phyloP scores from a whole-genome alignment of 2,113 vertebrate genomes.

The Pontoporia blainvillei region DNA sequence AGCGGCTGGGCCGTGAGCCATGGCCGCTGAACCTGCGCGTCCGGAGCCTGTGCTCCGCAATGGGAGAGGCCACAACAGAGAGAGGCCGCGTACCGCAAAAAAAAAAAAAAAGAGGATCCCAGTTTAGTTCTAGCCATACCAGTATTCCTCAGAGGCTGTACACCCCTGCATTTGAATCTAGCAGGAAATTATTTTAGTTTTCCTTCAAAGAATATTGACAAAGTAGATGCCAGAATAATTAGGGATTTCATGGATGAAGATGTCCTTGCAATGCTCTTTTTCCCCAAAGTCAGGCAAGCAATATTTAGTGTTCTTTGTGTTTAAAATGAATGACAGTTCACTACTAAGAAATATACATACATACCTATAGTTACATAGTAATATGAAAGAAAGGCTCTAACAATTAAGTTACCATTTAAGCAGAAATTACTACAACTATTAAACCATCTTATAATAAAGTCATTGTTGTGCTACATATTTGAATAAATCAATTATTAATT shows the following conservation, averaged over 20 bases:
- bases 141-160: not conserved
- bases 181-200: not conserved
- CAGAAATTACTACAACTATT: not conserved
- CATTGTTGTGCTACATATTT: not conserved
- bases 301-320: not conserved
- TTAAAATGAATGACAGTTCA: not conserved
- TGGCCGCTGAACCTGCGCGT: too few relatives aligned
- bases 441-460: not conserved
- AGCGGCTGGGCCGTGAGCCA: too few relatives aligned
- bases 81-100: too few relatives aligned
- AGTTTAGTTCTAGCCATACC: not conserved
- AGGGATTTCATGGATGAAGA: not conserved
- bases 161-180: not conserved
- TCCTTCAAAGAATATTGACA: conserved; percentile 8
- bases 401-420: not conserved
- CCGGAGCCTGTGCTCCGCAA: too few relatives aligned
- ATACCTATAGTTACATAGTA: not conserved
- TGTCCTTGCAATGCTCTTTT: not conserved
- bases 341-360: not conserved
- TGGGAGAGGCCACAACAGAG: too few relatives aligned
- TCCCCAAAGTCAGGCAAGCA: not conserved
- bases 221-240: not conserved
- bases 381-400: not conserved
- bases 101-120: not conserved
- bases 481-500: not conserved